Evolutionary conservation across 1,140 invertebrate genomes (phyloP).

Genomic region (Metopolophium dirhodum): DNA sequence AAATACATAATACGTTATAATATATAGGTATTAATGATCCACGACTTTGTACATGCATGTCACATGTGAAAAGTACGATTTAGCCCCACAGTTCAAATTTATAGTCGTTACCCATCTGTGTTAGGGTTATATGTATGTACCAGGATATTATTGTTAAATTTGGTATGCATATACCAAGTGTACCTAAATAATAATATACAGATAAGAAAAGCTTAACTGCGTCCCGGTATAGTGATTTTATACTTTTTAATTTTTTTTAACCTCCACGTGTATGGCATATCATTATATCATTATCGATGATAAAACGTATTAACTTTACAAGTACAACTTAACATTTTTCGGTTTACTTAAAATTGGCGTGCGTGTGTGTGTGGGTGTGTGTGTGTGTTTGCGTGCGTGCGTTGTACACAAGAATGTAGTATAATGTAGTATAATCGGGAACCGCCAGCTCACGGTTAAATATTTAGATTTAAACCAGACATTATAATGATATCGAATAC

Average conservation of each 20-base stretch:
- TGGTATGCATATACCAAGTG: background rate
- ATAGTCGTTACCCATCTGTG: no score
- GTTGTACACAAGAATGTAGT: background rate
- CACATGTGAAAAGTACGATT: no score
- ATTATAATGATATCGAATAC: background rate
- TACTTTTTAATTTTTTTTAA: no score
- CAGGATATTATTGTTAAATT: no score
- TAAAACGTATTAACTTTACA: background rate
- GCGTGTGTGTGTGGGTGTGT: no score
- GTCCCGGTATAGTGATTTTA: background rate
- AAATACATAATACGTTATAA: no score
- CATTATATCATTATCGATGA: background rate
- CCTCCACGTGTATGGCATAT: background rate
- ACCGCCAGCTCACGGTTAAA: background rate
- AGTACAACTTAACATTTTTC: background rate
- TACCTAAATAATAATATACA: background rate
- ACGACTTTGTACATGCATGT: background rate
- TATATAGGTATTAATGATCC: background rate
- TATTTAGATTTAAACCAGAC: background rate
- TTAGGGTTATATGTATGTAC: no score
- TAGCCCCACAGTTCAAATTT: no score
- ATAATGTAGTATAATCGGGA: background rate
- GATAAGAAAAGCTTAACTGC: background rate
- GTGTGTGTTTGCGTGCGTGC: no score
- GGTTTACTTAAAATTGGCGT: background rate